Percentiles rank a stretch among this genome's conserved stretches.
Conservation (phyloP, 2,797 vertebrate species). For the Mycteria americana region DNA sequence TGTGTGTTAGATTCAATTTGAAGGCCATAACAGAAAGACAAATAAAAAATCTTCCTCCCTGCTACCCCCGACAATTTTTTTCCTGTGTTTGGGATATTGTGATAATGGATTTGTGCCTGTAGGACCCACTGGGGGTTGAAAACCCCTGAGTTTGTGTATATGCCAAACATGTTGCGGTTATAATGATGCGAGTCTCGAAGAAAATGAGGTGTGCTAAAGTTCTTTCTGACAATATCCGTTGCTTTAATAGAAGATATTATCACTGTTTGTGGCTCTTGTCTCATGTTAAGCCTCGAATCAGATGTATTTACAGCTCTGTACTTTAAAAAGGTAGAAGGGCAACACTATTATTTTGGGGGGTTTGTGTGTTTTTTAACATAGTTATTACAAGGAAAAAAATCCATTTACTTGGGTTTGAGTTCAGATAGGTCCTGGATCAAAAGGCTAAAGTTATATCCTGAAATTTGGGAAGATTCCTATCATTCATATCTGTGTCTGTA, state of each 20-base stretch:
- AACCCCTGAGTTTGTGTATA: neutral
- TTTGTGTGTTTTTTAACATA: neutral
- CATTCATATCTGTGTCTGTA: neutral
- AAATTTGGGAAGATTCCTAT: neutral
- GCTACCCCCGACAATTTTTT: neutral
- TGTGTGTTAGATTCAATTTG: slow-evolving; percentile 44
- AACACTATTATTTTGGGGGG: rapidly evolving
- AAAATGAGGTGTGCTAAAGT: slow-evolving; percentile 35
- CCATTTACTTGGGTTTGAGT: neutral
- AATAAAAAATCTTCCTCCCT: neutral
- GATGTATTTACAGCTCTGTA: neutral
- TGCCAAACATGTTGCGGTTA: neutral
- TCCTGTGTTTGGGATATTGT: neutral
- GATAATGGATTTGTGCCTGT: slow-evolving; percentile 18
- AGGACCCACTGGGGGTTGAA: neutral
- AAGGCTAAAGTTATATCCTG: slow-evolving; percentile 12
- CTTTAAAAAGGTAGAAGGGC: neutral
- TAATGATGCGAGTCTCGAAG: neutral
- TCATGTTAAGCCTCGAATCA: neutral
- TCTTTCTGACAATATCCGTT: slow-evolving; percentile 49
- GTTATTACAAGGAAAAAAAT: neutral
- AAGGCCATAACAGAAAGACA: slow-evolving; percentile 11
- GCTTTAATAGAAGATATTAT: slow-evolving; percentile 58
- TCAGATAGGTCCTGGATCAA: neutral
- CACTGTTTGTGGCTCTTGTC: slow-evolving; percentile 21